phyloP scores from a whole-genome alignment of 2,113 vertebrate genomes.

The Lota lota region DNA sequence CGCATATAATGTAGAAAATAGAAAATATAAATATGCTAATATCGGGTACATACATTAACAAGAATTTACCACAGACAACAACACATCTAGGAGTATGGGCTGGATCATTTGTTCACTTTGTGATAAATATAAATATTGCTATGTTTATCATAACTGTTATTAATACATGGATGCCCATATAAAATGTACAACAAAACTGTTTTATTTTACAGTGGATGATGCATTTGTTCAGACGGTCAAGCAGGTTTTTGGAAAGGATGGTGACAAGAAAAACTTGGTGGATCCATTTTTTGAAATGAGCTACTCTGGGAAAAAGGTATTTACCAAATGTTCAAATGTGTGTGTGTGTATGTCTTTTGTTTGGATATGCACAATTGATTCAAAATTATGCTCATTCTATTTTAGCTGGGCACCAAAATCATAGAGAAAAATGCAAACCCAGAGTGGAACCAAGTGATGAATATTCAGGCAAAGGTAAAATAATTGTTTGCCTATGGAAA shows the following conservation, averaged over 20 bases:
- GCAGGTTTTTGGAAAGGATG: constrained; percentile 85
- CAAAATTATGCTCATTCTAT: constrained; percentile 8
- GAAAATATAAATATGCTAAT: not conserved
- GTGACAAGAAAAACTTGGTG: constrained; percentile 93
- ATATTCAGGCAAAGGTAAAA: constrained; percentile 90
- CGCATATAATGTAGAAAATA: not conserved
- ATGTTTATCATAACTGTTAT: no score
- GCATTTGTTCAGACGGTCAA: constrained; percentile 89
- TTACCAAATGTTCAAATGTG: not conserved
- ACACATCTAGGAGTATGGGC: no score
- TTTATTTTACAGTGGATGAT: constrained; percentile 85
- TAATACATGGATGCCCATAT: not conserved
- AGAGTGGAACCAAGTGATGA: constrained; percentile 92
- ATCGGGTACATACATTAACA: no score
- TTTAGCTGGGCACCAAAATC: constrained; percentile 85
- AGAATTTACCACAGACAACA: no score
- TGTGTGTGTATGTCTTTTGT: not conserved
- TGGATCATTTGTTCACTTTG: no score
- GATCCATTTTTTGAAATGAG: constrained; percentile 95
- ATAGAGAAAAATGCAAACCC: constrained; percentile 97
- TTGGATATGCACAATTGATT: not conserved
- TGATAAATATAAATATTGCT: no score
- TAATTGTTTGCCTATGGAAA: not conserved
- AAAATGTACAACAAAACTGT: not conserved
- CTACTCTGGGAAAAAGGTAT: constrained; percentile 96